phyloP scores from a whole-genome alignment of 2,113 vertebrate genomes.

The Promerops cafer region DNA sequence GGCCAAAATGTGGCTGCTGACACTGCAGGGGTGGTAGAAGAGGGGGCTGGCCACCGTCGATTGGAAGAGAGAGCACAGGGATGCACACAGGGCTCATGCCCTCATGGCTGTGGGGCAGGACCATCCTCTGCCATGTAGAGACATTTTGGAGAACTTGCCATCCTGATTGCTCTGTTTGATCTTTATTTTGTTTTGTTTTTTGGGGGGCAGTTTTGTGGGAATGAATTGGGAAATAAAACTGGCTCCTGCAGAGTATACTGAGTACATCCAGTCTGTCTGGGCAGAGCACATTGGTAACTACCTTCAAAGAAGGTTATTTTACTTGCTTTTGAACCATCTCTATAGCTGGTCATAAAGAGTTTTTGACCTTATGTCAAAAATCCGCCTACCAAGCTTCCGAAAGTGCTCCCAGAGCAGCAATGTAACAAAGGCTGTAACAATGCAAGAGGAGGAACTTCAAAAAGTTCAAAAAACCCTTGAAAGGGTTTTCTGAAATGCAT shows the following conservation, averaged over 20 bases:
- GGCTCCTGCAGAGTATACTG: neutral
- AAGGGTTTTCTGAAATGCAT: neutral
- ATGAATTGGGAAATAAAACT: neutral
- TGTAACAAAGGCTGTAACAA: neutral
- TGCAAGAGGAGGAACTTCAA: neutral
- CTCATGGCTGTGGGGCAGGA: neutral
- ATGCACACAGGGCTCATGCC: neutral
- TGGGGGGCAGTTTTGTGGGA: neutral
- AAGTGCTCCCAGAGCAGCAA: neutral
- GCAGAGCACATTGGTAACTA: neutral
- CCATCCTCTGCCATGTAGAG: neutral
- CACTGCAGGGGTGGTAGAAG: neutral
- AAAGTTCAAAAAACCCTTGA: too few relatives aligned
- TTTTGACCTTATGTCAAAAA: neutral
- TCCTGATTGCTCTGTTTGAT: neutral
- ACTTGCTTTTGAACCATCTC: neutral
- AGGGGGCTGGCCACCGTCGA: neutral
- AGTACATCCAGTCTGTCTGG: neutral
- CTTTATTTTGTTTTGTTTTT: neutral
- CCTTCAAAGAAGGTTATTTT: neutral
- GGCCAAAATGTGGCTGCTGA: neutral
- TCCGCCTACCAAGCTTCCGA: neutral
- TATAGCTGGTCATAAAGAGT: neutral
- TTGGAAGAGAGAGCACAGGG: neutral
- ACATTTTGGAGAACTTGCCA: neutral